Base-by-base conservation (phyloP, 2,797 vertebrate species). In the Chloroceryle inda region DNA sequence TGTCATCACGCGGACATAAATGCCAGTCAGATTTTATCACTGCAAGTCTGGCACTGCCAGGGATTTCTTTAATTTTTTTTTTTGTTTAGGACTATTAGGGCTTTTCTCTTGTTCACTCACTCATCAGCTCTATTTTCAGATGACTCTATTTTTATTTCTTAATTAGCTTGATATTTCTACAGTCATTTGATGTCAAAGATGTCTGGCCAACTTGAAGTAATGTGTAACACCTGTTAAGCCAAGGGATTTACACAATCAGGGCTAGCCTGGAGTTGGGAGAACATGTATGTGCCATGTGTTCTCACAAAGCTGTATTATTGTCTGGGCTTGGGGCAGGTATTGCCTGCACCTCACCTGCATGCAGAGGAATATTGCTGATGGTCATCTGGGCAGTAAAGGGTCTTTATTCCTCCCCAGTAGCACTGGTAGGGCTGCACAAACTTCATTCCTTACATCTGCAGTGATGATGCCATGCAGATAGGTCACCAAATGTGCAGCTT, bases 151-250 rank as follows among this genome's bases (percentile, higher is more conserved):
- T 85, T 85, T 0, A 56, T 84, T 94, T 86, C 55, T 55, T 76
- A 86, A 58, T 92, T 88, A 91, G 27, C 26, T 42, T 13, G 40
- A 22, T 64, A 85, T 86, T 94, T 88, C 44, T 82, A 56, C 69
- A 75, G 27, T 55, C 58, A 52, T 89, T 74, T 90, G 33, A 68
- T 69, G 35, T 38, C 35, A 56, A 62, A 78, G 42, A 31, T 37
- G 38, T 69, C 69, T 89, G 47, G 44, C 58, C 45, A 69, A 26
- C 50, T 50, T 83, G 72, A 94, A 89, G 40, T 76, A 89, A 69
- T 0, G 0, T 75, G 58, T 38, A 76, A 66, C 62, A 73, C 50
- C 47, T 91, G 66, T 56, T 31, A 68, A 78, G 27, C 37, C 73
- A 66, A 53, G 18, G 35, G 18, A 31, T 89, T 83, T 75, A 7